Conservation (phyloP, 2,888 invertebrate genomes). For the Oeneis ivallda region DNA sequence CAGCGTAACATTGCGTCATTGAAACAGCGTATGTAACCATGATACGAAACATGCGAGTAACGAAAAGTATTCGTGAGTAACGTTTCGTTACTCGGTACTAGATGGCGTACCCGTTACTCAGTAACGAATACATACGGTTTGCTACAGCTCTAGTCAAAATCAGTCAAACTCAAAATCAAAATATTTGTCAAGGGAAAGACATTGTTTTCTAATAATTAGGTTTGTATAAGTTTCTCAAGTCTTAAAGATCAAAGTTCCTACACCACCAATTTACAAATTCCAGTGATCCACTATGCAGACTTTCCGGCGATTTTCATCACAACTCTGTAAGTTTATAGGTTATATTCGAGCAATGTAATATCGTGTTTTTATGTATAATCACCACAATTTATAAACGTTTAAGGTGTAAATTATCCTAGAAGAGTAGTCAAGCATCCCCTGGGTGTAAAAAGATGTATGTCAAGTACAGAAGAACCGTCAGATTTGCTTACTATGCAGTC, state of each 20-base stretch:
- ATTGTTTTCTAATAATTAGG: no score
- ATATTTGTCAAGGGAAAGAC: constrained; percentile 17
- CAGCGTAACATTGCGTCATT: no score
- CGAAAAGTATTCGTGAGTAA: no score
- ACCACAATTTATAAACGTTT: neutral
- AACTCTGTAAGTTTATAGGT: constrained; percentile 40
- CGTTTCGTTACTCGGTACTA: no score
- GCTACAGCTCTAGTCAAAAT: no score
- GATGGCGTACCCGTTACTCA: no score
- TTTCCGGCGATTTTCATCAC: constrained; percentile 38
- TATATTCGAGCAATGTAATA: constrained; percentile 9
- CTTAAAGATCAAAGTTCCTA: constrained; percentile 12
- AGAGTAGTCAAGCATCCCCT: constrained; percentile 36
- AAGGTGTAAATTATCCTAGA: constrained; percentile 38
- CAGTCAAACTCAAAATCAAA: constrained; percentile 2
- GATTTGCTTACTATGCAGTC: constrained; percentile 37
- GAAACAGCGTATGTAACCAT: no score
- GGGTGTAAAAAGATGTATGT: constrained; percentile 46
- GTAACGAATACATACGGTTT: no score
- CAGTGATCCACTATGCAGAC: constrained; percentile 37
- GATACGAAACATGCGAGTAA: no score
- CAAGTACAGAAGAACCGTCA: constrained; percentile 58
- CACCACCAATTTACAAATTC: neutral
- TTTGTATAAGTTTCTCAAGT: no score
- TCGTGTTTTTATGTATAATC: neutral